A percentile compares a stretch with the other conserved stretches of the same genome.
Conservation (phyloP, 2,113 vertebrate species). For the Coptodon rendalli region DNA sequence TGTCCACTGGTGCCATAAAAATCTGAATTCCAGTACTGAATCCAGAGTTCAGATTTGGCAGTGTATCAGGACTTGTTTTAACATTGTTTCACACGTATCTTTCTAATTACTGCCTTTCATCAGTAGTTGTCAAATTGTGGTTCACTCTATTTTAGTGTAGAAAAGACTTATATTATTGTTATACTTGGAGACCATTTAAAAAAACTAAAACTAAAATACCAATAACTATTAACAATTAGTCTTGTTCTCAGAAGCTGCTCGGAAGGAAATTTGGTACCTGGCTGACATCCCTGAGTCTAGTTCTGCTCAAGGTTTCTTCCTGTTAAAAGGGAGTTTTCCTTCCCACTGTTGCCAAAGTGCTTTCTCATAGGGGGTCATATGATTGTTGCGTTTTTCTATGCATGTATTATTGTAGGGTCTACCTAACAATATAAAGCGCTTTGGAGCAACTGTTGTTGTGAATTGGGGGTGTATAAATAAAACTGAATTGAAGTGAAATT, state of each 20-base stretch:
- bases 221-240: background rate
- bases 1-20: background rate
- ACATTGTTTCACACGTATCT: background rate
- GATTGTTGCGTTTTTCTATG: background rate
- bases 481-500: background rate
- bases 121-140: background rate
- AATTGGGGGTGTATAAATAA: background rate
- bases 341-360: background rate
- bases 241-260: background rate
- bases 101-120: background rate
- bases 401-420: background rate
- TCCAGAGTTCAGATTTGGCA: background rate
- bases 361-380: background rate
- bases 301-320: background rate
- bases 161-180: background rate
- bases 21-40: background rate
- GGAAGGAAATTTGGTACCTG: background rate
- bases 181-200: background rate
- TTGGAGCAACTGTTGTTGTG: background rate
- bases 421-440: background rate
- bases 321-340: background rate
- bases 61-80: background rate
- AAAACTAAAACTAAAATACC: background rate
- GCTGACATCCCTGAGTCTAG: background rate
- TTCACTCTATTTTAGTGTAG: background rate